These are phyloP conservation scores for Globodera rostochiensis DNA, from an alignment of 1,140 invertebrate genomes.

Conservation along the genomic window DNA sequence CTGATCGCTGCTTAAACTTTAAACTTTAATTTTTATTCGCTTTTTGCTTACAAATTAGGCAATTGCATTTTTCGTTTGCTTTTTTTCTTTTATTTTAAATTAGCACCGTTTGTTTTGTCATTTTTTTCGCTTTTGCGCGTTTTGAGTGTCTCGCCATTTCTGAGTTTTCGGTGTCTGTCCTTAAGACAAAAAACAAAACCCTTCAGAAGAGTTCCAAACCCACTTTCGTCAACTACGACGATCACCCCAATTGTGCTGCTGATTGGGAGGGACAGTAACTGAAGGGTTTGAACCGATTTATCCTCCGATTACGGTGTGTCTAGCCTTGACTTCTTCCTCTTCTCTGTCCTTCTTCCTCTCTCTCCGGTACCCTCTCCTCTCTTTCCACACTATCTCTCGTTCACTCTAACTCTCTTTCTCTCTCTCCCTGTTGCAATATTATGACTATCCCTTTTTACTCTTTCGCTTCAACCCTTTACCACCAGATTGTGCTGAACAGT, in stretches of 20 bases:
- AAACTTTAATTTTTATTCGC: background rate
- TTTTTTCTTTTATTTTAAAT: conserved; percentile 1
- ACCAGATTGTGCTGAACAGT: background rate
- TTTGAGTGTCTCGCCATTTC: background rate
- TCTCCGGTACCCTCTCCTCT: background rate
- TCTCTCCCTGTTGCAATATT: background rate
- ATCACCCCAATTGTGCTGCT: background rate
- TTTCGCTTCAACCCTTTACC: conserved; percentile 2
- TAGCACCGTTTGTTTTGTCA: background rate
- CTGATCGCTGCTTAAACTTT: conserved; percentile 3
- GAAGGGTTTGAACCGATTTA: background rate
- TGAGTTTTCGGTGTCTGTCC: too few relatives aligned
- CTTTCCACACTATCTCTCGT: background rate
- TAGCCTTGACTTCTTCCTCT: background rate
- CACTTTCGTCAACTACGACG: background rate
- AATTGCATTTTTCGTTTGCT: background rate
- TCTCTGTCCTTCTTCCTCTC: too few relatives aligned
- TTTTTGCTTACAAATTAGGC: background rate
- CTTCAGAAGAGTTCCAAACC: conserved; percentile 4
- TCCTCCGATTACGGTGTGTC: background rate
- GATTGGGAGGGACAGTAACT: background rate
- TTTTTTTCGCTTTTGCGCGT: background rate
- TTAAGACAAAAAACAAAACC: background rate
- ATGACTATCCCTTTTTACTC: background rate
- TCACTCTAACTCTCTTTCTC: background rate